Conservation (phyloP, 2,888 invertebrate species). For the Andrena chrysosceles region DNA sequence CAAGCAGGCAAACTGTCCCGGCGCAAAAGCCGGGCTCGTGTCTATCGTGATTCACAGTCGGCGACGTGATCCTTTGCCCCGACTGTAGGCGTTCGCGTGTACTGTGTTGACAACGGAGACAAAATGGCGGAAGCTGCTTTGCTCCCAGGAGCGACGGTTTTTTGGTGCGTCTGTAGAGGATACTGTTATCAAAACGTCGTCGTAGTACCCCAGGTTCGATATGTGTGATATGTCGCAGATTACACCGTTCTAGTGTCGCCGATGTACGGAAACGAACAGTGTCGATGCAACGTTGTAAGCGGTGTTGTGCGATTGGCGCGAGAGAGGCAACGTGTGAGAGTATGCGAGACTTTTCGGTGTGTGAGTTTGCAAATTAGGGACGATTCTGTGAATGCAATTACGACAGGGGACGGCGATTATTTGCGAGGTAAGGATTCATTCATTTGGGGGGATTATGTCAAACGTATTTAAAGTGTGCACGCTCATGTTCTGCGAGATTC, state of each 20-base stretch:
- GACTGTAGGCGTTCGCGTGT: background rate
- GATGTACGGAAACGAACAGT: slow-evolving; percentile 24
- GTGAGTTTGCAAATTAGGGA: background rate
- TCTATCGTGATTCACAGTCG: background rate
- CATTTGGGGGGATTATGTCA: slow-evolving; percentile 3
- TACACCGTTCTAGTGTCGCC: slow-evolving; percentile 46
- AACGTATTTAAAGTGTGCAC: background rate
- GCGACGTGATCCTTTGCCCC: background rate
- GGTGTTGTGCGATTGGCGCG: slow-evolving; percentile 4
- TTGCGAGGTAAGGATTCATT: slow-evolving; percentile 1
- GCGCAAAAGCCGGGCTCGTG: background rate
- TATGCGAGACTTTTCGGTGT: slow-evolving; percentile 13
- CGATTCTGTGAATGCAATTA: slow-evolving; percentile 1
- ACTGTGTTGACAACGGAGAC: background rate
- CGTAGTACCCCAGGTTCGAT: slow-evolving; percentile 48
- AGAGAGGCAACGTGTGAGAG: background rate
- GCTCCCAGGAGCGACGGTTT: background rate
- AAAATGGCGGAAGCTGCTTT: background rate
- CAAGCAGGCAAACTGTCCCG: background rate
- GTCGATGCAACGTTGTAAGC: slow-evolving; percentile 21
- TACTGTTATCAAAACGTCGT: slow-evolving; percentile 34
- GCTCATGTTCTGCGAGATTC: background rate
- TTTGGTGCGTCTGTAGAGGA: slow-evolving; percentile 14
- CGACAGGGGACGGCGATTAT: slow-evolving; percentile 20
- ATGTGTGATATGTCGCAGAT: slow-evolving; percentile 40